Conservation (phyloP, 2,113 vertebrate genomes). For the Archilochus colubris region DNA sequence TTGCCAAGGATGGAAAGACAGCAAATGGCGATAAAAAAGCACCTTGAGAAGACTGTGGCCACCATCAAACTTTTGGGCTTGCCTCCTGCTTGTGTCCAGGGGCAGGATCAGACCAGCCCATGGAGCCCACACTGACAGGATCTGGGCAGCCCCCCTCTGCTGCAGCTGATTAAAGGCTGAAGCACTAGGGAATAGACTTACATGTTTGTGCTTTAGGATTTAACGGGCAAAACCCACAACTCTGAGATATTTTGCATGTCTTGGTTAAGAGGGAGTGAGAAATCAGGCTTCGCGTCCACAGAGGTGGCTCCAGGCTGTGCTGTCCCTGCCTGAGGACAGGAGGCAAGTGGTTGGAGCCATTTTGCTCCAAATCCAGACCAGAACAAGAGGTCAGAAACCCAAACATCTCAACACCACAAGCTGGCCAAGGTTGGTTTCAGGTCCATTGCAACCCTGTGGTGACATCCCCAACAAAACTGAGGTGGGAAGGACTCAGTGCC, state of each 20-base stretch:
- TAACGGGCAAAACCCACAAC: background rate
- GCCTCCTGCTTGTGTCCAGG: accelerated
- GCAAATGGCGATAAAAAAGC: background rate
- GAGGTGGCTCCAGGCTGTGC: background rate
- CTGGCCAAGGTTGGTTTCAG: background rate
- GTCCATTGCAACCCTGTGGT: background rate
- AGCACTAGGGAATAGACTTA: background rate
- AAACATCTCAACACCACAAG: background rate
- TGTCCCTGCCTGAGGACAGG: background rate
- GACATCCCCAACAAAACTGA: background rate
- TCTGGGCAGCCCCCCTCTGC: background rate
- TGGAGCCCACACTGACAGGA: background rate
- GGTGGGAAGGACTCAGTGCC: background rate
- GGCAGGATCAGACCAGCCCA: too few relatives aligned
- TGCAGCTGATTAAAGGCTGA: background rate
- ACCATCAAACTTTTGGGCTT: background rate
- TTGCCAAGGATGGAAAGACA: background rate
- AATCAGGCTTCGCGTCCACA: accelerated
- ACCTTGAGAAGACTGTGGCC: background rate
- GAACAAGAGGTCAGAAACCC: background rate
- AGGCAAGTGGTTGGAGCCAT: accelerated
- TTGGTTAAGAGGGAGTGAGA: background rate
- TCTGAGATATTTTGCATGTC: background rate
- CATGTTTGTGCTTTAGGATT: background rate
- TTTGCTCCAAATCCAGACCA: background rate